Conservation (phyloP, 2,113 vertebrate species). For the Cairina moschata region DNA sequence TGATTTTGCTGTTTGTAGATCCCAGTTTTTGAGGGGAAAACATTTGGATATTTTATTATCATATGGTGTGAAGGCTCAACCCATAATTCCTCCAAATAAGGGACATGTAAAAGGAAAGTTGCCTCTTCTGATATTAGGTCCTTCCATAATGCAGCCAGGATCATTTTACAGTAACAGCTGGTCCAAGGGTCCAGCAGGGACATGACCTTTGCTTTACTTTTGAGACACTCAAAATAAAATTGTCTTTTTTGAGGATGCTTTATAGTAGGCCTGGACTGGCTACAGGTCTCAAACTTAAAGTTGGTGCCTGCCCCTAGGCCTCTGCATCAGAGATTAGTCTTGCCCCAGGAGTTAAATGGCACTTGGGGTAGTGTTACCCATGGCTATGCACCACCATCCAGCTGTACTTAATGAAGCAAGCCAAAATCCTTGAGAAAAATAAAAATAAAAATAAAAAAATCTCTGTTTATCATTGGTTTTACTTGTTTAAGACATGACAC, state of each 20-base stretch:
- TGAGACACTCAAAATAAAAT: not conserved
- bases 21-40: not conserved
- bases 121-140: not conserved
- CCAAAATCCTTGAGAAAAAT: no score
- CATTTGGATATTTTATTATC: not conserved
- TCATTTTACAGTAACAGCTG: not conserved
- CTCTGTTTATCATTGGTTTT: not conserved
- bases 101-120: not conserved
- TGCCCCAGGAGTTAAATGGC: not conserved
- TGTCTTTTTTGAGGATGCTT: not conserved
- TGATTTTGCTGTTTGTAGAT: not conserved
- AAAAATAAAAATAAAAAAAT: not conserved
- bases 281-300: not conserved
- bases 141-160: not conserved
- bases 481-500: not conserved
- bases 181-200: not conserved
- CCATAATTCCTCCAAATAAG: not conserved
- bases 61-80: not conserved
- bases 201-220: not conserved
- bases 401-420: not conserved
- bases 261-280: not conserved
- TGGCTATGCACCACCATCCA: not conserved
- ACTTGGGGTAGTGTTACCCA: not conserved
- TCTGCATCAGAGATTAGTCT: not conserved
- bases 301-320: not conserved